A percentile compares a stretch with the other conserved stretches of the same genome.
Conservation (phyloP, 2,113 vertebrate genomes). For the Emydura subglobosa region DNA sequence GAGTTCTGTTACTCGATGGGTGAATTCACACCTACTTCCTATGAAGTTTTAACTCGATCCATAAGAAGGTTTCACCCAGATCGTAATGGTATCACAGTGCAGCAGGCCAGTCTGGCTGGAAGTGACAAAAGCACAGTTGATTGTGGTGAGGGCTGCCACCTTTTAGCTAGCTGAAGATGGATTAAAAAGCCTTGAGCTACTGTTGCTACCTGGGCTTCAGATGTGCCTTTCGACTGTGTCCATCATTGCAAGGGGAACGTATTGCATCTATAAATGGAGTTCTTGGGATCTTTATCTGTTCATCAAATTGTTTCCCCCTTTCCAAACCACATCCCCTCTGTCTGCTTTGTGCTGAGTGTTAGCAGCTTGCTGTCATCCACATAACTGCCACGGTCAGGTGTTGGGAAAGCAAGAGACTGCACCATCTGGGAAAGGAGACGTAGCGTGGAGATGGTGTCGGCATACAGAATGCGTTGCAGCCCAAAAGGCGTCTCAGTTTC, state of each 20-base stretch:
- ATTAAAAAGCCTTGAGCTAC: not conserved
- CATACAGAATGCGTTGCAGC: not conserved
- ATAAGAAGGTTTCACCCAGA: not conserved
- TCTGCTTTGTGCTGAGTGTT: not conserved
- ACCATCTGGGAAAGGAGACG: not conserved
- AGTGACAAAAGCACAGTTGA: not conserved
- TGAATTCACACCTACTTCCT: not conserved
- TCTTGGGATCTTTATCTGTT: not conserved
- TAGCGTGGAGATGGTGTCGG: not conserved
- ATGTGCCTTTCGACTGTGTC: not conserved
- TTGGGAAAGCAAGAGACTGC: not conserved
- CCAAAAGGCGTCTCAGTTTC: not conserved
- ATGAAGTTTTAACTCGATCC: too few species aligned
- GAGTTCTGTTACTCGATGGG: not conserved
- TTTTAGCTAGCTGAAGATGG: not conserved
- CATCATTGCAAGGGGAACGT: not conserved
- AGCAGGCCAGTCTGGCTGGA: not conserved
- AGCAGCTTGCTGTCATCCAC: not conserved
- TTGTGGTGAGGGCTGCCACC: not conserved
- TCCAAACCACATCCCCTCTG: not conserved
- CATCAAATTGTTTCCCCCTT: not conserved
- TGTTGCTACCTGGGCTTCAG: not conserved
- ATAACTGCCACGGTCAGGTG: not conserved
- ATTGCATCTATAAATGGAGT: not conserved
- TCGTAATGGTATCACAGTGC: not conserved